Conservation (phyloP, 2,113 vertebrate genomes). For the Pimephales promelas region DNA sequence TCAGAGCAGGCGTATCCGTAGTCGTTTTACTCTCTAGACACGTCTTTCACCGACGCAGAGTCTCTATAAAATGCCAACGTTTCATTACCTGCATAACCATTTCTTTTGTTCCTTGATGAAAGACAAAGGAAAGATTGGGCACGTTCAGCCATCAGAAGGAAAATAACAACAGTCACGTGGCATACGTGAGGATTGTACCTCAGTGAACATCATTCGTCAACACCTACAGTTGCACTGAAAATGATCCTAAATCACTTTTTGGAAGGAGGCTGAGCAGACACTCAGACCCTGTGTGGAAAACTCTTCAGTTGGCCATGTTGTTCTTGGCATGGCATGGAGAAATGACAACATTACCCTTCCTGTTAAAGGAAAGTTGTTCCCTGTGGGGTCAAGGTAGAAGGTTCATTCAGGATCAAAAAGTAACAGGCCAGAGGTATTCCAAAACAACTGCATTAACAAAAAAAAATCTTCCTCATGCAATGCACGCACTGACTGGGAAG, state of each 20-base stretch:
- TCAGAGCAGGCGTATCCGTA: slow-evolving; percentile 43
- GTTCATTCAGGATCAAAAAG: slow-evolving; percentile 69
- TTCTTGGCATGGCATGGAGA: slow-evolving; percentile 61
- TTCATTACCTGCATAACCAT: slow-evolving; percentile 46
- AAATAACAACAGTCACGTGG: slow-evolving; percentile 39
- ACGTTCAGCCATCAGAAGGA: slow-evolving; percentile 4
- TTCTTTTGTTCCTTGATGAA: slow-evolving; percentile 36
- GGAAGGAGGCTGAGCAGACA: slow-evolving; percentile 52
- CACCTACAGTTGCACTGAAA: slow-evolving; percentile 54
- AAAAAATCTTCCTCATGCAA: background rate
- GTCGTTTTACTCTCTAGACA: slow-evolving; percentile 48
- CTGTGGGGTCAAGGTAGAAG: slow-evolving; percentile 69
- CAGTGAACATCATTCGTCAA: slow-evolving; percentile 58
- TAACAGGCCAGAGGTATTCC: slow-evolving; percentile 56
- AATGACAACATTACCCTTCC: slow-evolving; percentile 72
- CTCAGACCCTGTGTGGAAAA: slow-evolving; percentile 61
- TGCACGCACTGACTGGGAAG: slow-evolving; percentile 11
- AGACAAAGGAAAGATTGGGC: slow-evolving; percentile 35
- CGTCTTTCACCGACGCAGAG: slow-evolving; percentile 45
- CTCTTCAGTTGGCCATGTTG: slow-evolving; percentile 64
- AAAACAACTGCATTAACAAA: slow-evolving; percentile 32
- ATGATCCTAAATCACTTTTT: slow-evolving; percentile 62
- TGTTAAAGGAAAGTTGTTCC: slow-evolving; percentile 68
- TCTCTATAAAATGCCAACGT: slow-evolving; percentile 39
- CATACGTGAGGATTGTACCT: slow-evolving; percentile 39